Evolutionary conservation across 2,888 invertebrate species (phyloP).

Genomic region (Hypomecis atomaria): DNA sequence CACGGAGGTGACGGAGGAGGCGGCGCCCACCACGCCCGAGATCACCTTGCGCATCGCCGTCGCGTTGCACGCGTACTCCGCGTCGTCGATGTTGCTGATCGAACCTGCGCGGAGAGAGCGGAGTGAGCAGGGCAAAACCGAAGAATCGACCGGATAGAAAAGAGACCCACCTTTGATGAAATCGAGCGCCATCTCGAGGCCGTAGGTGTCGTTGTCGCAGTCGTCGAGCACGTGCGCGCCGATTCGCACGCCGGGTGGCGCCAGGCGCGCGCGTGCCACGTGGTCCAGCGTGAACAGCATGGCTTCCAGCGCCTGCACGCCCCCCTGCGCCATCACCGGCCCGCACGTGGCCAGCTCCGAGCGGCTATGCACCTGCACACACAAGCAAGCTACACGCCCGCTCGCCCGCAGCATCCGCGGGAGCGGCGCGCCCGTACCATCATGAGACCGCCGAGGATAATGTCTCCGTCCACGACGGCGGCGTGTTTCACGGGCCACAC

Average conservation of each 20-base stretch:
- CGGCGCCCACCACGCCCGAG: slow-evolving; percentile 71
- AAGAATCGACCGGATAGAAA: background rate
- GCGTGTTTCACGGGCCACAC: slow-evolving; percentile 91
- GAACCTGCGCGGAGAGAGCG: slow-evolving; percentile 89
- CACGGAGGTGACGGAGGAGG: slow-evolving; percentile 96
- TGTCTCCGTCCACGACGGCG: slow-evolving; percentile 92
- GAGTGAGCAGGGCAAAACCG: background rate
- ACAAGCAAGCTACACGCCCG: background rate
- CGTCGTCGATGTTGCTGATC: slow-evolving; percentile 96
- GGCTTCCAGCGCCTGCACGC: slow-evolving; percentile 92
- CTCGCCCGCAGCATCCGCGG: too few species aligned
- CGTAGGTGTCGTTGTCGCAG: slow-evolving; percentile 96
- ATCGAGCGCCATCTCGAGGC: slow-evolving; percentile 96
- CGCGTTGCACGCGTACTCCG: slow-evolving; percentile 94
- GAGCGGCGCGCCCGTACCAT: slow-evolving; percentile 83
- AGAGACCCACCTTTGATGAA: slow-evolving; percentile 91
- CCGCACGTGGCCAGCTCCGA: slow-evolving; percentile 93
- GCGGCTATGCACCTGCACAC: slow-evolving; percentile 88
- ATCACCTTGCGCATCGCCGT: slow-evolving; percentile 89
- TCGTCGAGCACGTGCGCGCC: slow-evolving; percentile 96
- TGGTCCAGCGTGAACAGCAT: slow-evolving; percentile 95
- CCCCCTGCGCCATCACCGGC: slow-evolving; percentile 95
- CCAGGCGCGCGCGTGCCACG: slow-evolving; percentile 84
- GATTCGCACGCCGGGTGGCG: slow-evolving; percentile 89
- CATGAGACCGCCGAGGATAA: slow-evolving; percentile 94